Conservation (phyloP, 2,113 vertebrate species). For the Pterocles gutturalis region DNA sequence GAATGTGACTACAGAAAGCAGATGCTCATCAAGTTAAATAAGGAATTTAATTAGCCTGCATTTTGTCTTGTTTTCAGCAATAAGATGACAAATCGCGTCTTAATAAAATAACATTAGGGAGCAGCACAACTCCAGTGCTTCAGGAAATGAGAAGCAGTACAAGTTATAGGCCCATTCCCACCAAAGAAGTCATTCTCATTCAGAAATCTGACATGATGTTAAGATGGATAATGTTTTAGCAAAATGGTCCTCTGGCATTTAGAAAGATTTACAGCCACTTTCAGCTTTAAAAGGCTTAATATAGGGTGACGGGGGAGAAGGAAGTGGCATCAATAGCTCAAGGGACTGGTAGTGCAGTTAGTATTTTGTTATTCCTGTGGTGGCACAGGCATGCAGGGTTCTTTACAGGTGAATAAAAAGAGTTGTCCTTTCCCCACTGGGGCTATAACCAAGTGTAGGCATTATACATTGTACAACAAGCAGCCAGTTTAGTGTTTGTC, state of each 20-base stretch:
- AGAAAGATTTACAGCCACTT: conserved; percentile 33
- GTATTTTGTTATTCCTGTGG: not conserved
- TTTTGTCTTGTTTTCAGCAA: conserved; percentile 69
- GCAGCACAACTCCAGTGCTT: conserved; percentile 39
- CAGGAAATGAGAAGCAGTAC: conserved; percentile 39
- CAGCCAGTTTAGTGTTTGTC: not conserved
- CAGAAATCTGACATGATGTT: conserved; percentile 50
- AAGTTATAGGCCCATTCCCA: conserved; percentile 42
- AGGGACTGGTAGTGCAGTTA: not conserved
- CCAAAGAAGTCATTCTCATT: conserved; percentile 27
- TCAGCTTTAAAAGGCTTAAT: conserved; percentile 13
- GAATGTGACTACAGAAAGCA: conserved; percentile 51
- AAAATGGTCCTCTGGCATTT: conserved; percentile 31
- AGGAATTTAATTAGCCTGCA: conserved; percentile 65
- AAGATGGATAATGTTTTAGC: conserved; percentile 31
- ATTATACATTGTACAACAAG: not conserved
- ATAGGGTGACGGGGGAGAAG: not conserved
- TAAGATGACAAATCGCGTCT: conserved; percentile 56
- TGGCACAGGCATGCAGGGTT: not conserved
- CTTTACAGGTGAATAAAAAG: not conserved
- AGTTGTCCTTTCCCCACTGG: not conserved
- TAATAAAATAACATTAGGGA: conserved; percentile 66
- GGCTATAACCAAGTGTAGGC: not conserved
- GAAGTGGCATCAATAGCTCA: not conserved
- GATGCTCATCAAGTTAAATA: conserved; percentile 68